Evolutionary conservation across 2,888 invertebrate genomes (phyloP).

Genomic region (Koerneria pararmatus): DNA sequence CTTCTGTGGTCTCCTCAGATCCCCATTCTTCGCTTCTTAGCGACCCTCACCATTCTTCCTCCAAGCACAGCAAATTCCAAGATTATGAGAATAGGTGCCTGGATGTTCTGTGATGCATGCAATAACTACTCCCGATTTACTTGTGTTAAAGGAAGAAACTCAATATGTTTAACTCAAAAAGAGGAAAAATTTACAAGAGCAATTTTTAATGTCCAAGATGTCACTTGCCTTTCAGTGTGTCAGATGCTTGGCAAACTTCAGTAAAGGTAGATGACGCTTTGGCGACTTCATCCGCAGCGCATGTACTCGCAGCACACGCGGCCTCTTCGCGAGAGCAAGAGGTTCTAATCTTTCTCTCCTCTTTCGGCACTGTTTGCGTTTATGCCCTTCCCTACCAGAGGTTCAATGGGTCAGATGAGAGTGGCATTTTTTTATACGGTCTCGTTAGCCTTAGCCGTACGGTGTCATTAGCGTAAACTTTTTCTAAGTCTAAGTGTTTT

Average conservation of each 20-base stretch:
- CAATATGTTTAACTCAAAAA: too few relatives aligned
- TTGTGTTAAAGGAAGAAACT: too few relatives aligned
- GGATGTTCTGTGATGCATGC: neutral
- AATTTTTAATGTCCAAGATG: neutral
- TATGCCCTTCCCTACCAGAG: too few relatives aligned
- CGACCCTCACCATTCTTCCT: conserved; percentile 18
- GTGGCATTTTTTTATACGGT: too few relatives aligned
- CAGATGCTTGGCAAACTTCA: conserved; percentile 56
- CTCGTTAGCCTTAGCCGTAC: too few relatives aligned
- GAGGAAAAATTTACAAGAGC: neutral
- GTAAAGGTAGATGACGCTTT: conserved; percentile 49
- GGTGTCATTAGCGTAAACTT: too few relatives aligned
- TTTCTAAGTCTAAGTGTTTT: too few relatives aligned
- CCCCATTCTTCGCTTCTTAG: too few relatives aligned
- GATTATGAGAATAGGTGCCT: conserved; percentile 56
- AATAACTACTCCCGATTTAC: too few relatives aligned
- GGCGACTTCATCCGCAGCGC: conserved; percentile 49
- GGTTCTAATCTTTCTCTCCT: conserved; percentile 25
- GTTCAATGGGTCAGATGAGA: too few relatives aligned
- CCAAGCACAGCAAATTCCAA: conserved; percentile 44
- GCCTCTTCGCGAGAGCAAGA: conserved; percentile 28
- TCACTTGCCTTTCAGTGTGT: conserved; percentile 46
- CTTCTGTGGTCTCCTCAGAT: neutral
- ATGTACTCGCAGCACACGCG: conserved; percentile 53
- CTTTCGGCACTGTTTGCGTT: conserved; percentile 18